Conservation (phyloP, 2,113 vertebrate genomes). For the Salvelinus namaycush region DNA sequence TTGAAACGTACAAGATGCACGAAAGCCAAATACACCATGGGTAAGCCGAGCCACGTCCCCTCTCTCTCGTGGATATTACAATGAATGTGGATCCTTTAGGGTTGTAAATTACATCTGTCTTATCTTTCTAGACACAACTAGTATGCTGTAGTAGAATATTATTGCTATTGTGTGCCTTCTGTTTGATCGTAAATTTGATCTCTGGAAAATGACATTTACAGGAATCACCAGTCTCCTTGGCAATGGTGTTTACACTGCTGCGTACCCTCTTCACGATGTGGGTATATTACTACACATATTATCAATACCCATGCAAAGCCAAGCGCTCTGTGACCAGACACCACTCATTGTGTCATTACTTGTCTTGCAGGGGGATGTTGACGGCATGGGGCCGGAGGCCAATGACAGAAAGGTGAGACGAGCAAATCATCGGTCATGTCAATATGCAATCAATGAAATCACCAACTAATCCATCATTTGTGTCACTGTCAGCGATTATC, state of each 20-base stretch:
- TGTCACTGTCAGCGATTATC: neutral
- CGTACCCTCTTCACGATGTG: slow-evolving; percentile 93
- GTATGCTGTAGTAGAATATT: neutral
- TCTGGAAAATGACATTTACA: slow-evolving; percentile 58
- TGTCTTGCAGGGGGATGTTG: slow-evolving; percentile 85
- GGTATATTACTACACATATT: slow-evolving; percentile 63
- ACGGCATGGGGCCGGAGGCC: slow-evolving; percentile 71
- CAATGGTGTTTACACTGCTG: slow-evolving; percentile 86
- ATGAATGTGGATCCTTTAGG: too few relatives aligned
- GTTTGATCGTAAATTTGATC: slow-evolving; percentile 14
- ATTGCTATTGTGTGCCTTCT: neutral
- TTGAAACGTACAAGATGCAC: slow-evolving; percentile 90
- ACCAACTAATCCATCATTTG: neutral
- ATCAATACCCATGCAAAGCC: neutral
- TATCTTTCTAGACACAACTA: neutral
- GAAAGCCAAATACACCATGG: slow-evolving; percentile 87
- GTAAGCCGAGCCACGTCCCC: slow-evolving; percentile 72
- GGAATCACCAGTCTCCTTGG: slow-evolving; percentile 94
- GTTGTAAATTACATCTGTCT: neutral
- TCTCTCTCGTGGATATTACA: neutral
- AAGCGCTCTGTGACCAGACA: neutral
- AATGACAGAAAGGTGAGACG: slow-evolving; percentile 92
- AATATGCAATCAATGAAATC: neutral
- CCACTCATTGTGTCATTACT: slow-evolving; percentile 7
- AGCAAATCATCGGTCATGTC: neutral